Percentiles rank a stretch among this genome's conserved stretches.
Conservation (phyloP, 2,797 vertebrate genomes). For the Epinephelus coioides region DNA sequence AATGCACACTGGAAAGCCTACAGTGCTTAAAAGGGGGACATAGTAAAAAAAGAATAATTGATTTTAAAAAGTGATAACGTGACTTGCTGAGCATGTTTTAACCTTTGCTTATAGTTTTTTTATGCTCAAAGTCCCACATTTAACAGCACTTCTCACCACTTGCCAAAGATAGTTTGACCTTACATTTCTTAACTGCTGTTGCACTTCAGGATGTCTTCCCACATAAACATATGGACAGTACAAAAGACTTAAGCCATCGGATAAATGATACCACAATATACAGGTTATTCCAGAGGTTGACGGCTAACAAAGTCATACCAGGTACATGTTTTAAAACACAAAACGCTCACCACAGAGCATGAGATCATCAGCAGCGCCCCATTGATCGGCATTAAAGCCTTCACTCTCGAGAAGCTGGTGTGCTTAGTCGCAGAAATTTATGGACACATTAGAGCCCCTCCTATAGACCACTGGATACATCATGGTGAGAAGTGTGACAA, state of each 20-base stretch:
- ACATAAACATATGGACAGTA: background rate
- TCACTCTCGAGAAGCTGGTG: conserved; percentile 63
- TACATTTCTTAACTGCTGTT: conserved; percentile 8
- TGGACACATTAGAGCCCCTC: conserved; percentile 77
- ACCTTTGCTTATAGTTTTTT: conserved; percentile 13
- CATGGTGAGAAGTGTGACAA: conserved; percentile 73
- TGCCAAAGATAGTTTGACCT: conserved; percentile 10
- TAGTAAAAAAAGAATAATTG: conserved; percentile 40
- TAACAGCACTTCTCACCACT: conserved; percentile 9
- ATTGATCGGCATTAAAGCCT: conserved; percentile 83
- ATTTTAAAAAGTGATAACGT: conserved; percentile 45
- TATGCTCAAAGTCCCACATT: background rate
- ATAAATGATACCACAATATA: background rate
- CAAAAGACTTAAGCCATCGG: background rate
- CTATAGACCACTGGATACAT: conserved; percentile 72
- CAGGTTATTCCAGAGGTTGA: conserved; percentile 23
- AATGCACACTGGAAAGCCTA: conserved; percentile 36
- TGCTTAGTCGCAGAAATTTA: conserved; percentile 74
- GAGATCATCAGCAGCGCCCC: conserved; percentile 77
- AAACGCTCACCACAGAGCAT: conserved; percentile 45
- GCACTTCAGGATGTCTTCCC: background rate
- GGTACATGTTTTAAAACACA: conserved; percentile 48
- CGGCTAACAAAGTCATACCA: conserved; percentile 40
- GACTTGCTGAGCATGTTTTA: conserved; percentile 49
- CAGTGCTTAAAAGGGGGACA: conserved; percentile 30